phyloP scores from a whole-genome alignment of 2,113 vertebrate genomes.

The Peucedramus taeniatus region DNA sequence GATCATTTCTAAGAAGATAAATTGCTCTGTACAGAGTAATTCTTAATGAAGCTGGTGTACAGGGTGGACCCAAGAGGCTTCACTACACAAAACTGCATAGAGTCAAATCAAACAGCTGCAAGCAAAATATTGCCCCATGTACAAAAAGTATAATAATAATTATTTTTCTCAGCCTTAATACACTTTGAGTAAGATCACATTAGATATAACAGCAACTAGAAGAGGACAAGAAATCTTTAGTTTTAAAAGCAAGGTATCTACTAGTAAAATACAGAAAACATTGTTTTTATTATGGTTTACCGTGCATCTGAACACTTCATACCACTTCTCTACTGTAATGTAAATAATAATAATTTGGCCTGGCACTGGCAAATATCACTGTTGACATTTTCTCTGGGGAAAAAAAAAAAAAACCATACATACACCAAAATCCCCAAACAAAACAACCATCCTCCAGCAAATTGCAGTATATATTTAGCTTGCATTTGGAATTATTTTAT shows the following conservation, averaged over 20 bases:
- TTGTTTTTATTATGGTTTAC: neutral
- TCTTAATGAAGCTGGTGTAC: neutral
- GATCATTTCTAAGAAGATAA: neutral
- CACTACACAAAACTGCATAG: neutral
- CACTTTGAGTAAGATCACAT: neutral
- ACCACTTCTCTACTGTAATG: neutral
- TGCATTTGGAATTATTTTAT: neutral
- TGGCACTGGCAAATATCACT: neutral
- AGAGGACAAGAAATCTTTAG: neutral
- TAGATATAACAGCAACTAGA: neutral
- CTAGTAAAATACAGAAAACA: neutral
- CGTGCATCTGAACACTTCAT: neutral
- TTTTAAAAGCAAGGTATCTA: neutral
- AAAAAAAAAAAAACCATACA: neutral
- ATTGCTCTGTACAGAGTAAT: neutral
- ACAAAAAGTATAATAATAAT: neutral
- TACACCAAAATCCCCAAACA: neutral
- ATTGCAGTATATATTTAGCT: neutral
- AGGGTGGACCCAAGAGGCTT: neutral
- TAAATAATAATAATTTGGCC: neutral
- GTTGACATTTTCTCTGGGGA: neutral
- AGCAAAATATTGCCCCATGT: neutral
- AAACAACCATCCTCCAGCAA: neutral
- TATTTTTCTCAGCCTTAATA: neutral
- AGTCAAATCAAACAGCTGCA: neutral